Evolutionary conservation across 37 sponge, comb jelly and placozoan genomes (phyloP), one percentile per base, ranked within the genome.

Genomic region (Dysidea cf. avara): DNA sequence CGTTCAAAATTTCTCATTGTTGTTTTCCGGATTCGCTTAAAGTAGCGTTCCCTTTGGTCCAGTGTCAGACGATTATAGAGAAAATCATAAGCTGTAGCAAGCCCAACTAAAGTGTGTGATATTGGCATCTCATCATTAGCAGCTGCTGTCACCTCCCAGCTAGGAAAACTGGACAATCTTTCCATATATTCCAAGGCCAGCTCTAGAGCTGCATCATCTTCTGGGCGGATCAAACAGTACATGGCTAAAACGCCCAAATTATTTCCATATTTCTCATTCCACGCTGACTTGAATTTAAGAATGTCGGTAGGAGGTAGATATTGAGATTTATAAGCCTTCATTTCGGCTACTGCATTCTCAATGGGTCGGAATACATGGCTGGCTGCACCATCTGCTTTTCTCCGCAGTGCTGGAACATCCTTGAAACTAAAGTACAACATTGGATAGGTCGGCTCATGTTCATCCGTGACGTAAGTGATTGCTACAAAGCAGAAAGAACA

Each of bases 221-320:
- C 33, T 28, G 75, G 75, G 12, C 32, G 34, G 24, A 73, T 64
- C 17, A 73, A 28, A 36, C 62, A 60, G 39, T 73, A 66, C 50
- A 73, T 47, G 17, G 75, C 75, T 21, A 60, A 39, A 1, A 65
- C 62, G 34, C 31, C 64, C 30, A 73, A 65, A 13, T 47, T 60
- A 29, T 73, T 73, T n/a, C 75, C 75, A 36, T 73, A 73, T 28
- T 28, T 65, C 33, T 73, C 75, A 36, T 73, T 73, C 75, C 75
- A 73, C 11, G 62, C 59, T 11, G 50, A 30, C 37, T 64, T 37
- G 34, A 73, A 73, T 9, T 73, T 36, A 13, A 26, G 24, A 37
- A 30, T n/a, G 33, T 66, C 65, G 34, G 61, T 12, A 11, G 75
- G 75, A 31, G 75, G 75, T 6, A 73, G 62, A 65, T 64, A 73